Evolutionary conservation across 2,797 vertebrate species (phyloP), one percentile per base, ranked within the genome.

Genomic region (Tiaroga cobitis): DNA sequence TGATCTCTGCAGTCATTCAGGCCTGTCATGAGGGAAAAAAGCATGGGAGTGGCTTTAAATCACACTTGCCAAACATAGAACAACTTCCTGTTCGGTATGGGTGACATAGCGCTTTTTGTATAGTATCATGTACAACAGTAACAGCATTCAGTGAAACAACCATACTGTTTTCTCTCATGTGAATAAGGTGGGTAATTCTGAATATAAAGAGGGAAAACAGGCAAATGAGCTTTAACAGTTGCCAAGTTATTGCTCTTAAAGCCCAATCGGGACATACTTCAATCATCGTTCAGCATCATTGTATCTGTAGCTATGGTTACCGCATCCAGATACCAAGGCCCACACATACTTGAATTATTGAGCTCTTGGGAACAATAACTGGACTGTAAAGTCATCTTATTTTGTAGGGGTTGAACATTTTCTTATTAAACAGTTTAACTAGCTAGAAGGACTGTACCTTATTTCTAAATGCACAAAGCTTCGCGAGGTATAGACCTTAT

Each of bases 261-360:
- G 63, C 65, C 49, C 56, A 67, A 8, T 46, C 18, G 19, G 56
- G 26, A 29, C 51, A 18, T 16, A 29, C 61, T 51, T 77, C 72
- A 81, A 56, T 37, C 81, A 73, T 54, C 4, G 51, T 16, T 54
- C 61, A 77, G 75, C 69, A 74, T 68, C 24, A 41, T 63, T 84
- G 34, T 74, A 65, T 61, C 6, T 54, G 88, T 89, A 76, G 61
- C 88, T 74, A 85, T 87, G 83, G 85, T 88, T 81, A 89, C 83
- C 4, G n/a, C 75, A 85, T 80, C 74, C 74, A 74, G 68, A 51
- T 65, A 72, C 15, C 29, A 72, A 72, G 29, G 29, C 13, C 32
- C 59, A 80, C 76, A 59, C 74, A 10, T 16, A 76, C 29, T 85
- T 74, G 39, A 46, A 74, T 61, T 43, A 32, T 56, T 81, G 4